Evolutionary conservation across 2,888 invertebrate species (phyloP).

Genomic region (Pomacea canaliculata): DNA sequence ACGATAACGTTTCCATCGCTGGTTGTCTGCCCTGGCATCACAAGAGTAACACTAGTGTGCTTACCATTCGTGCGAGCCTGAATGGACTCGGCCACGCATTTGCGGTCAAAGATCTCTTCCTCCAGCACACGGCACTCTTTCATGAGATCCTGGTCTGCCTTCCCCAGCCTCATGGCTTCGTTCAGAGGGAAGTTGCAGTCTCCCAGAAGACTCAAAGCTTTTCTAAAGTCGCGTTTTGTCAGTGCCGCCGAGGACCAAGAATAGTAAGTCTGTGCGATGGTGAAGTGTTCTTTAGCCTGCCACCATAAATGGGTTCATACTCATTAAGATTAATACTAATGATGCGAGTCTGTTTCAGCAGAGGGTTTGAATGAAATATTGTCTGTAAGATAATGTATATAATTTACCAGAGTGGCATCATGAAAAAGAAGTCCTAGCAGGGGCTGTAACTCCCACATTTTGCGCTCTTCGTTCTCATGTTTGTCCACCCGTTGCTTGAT

Average conservation of each 20-base stretch:
- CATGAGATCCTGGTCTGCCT: slow-evolving; percentile 10
- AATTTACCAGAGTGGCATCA: background rate
- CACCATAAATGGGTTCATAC: too few species aligned
- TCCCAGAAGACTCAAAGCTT: slow-evolving; percentile 1
- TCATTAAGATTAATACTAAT: too few species aligned
- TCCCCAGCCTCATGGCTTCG: slow-evolving; percentile 30
- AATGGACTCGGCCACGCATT: slow-evolving; percentile 41
- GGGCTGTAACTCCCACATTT: background rate
- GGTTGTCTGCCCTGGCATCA: background rate
- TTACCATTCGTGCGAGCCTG: slow-evolving; percentile 38
- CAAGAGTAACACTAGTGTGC: background rate
- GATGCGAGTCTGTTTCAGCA: too few species aligned
- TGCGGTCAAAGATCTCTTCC: slow-evolving; percentile 37
- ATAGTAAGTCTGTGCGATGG: slow-evolving; percentile 5
- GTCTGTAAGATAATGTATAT: too few species aligned
- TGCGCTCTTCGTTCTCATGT: background rate
- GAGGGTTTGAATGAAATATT: too few species aligned
- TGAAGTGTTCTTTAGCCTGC: slow-evolving; percentile 15
- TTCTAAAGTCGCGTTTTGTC: background rate
- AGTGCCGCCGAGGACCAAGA: slow-evolving; percentile 4
- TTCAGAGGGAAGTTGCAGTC: slow-evolving; percentile 40
- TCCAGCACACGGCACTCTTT: slow-evolving; percentile 34
- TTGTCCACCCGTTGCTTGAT: background rate
- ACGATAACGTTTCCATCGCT: background rate
- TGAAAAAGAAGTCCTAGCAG: background rate